Conservation (phyloP, 2,888 invertebrate species). For the Pandemis heparana region DNA sequence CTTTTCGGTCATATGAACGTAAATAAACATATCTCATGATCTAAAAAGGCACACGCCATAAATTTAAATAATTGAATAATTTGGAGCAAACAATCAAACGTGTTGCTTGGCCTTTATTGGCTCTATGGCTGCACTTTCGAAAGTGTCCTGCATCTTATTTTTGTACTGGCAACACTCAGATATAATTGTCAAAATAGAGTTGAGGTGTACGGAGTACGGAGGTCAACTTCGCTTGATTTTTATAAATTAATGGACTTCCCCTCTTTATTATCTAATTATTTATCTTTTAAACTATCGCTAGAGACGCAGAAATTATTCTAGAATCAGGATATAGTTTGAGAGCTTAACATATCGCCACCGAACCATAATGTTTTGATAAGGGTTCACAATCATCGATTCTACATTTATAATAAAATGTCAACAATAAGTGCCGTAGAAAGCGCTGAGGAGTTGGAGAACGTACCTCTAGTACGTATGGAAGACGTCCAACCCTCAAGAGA, state of each 20-base stretch:
- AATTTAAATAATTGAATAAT: no score
- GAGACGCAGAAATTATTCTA: not conserved
- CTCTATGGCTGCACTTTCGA: not conserved
- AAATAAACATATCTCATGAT: no score
- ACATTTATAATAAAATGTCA: slow-evolving; percentile 58
- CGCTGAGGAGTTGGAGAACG: slow-evolving; percentile 70
- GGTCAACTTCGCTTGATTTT: slow-evolving; percentile 25
- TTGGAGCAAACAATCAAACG: no score
- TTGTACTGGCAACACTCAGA: slow-evolving; percentile 28
- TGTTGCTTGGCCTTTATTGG: no score
- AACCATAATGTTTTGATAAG: slow-evolving; percentile 35
- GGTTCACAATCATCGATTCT: slow-evolving; percentile 15
- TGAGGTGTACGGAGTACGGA: slow-evolving; percentile 21
- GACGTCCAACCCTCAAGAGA: slow-evolving; percentile 73
- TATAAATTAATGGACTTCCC: slow-evolving; percentile 34
- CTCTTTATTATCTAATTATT: not conserved
- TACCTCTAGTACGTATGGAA: slow-evolving; percentile 75
- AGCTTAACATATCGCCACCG: slow-evolving; percentile 6
- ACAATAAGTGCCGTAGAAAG: slow-evolving; percentile 63
- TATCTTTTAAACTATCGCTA: slow-evolving; percentile 16
- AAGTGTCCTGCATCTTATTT: not conserved
- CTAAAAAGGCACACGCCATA: no score
- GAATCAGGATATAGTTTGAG: not conserved
- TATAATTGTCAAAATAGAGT: slow-evolving; percentile 40
- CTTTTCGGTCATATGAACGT: no score